Percentiles rank a stretch among this genome's conserved stretches.
Conservation (phyloP, 2,797 vertebrate genomes). For the Mormyrops boulengeri region DNA sequence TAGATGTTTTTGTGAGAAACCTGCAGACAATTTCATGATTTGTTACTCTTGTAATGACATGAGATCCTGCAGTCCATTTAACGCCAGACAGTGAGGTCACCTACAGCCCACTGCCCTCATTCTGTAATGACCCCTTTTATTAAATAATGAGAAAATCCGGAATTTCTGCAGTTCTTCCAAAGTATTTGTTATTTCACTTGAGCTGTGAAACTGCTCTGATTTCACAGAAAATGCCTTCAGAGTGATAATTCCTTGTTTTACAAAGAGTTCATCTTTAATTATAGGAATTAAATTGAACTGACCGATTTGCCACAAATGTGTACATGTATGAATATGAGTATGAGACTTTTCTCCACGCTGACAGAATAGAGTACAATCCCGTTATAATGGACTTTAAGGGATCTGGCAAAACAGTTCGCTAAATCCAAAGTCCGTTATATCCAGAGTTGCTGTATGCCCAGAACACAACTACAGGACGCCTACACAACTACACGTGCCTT, state of each 20-base stretch:
- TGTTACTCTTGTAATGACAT: not conserved
- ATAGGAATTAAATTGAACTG: conserved; percentile 5
- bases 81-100: not conserved
- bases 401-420: no score
- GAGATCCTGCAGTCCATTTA: not conserved
- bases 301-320: not conserved
- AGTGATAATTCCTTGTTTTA: not conserved
- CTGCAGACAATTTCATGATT: not conserved
- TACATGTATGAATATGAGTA: not conserved
- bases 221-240: not conserved
- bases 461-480: no score
- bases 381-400: no score
- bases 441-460: no score
- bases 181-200: not conserved
- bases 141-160: not conserved
- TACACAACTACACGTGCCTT: no score
- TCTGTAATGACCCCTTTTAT: not conserved
- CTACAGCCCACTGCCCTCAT: not conserved
- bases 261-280: conserved; percentile 4
- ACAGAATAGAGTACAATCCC: not conserved
- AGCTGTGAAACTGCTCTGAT: not conserved
- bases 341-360: not conserved
- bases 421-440: no score
- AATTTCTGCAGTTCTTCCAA: not conserved
- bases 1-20: not conserved